Base-by-base conservation (phyloP, 2,888 invertebrate genomes). In the Trissolcus japonicus region DNA sequence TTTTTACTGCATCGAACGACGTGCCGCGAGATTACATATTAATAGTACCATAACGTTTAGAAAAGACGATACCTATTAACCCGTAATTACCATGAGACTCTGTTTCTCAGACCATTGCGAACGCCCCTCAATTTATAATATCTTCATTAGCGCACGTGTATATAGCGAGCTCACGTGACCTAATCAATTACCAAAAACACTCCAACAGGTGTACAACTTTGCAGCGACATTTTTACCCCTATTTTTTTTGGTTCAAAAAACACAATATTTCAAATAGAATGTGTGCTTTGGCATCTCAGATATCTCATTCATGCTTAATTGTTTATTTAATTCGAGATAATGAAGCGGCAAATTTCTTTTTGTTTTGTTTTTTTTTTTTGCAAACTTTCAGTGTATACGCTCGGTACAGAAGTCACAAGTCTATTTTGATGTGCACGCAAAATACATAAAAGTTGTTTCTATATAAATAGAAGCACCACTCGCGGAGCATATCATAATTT, bases 31-130 rank as follows among this genome's bases (percentile, higher is more conserved):
- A 69, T 76, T 76, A 65, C 65, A 65, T 66, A 76, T 76, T 76
- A 76, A 76, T 71, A 61, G 66, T 66, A 71, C 66, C 57, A 66
- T 57, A 54, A 43, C 66, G 76, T 69, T 71, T 71, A 76, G 69
- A 76, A 76, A 71, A 76, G 76, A 71, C 71, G 76, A 72, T 76
- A 72, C 76, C 76, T 71, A 76, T 76, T 76, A 76, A 76, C 71
- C 71, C 53, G 71, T 71, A 76, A 76, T 76, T 76, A 76, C 66
- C 66, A 76, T 76, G 72, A 71, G 76, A 29, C 29, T 60, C 71
- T 71, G 71, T 76, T 76, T 67, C 76, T 76, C 76, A 67, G 56
- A 41, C 71, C 71, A 54, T 71, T 57, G 50, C 57, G 46, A 35
- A 66, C 71, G 62, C 76, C 74, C 67, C 62, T 66, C 71, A 76